Conservation (phyloP, 64 coral and sea anemone genomes). For the Montipora capricornis region DNA sequence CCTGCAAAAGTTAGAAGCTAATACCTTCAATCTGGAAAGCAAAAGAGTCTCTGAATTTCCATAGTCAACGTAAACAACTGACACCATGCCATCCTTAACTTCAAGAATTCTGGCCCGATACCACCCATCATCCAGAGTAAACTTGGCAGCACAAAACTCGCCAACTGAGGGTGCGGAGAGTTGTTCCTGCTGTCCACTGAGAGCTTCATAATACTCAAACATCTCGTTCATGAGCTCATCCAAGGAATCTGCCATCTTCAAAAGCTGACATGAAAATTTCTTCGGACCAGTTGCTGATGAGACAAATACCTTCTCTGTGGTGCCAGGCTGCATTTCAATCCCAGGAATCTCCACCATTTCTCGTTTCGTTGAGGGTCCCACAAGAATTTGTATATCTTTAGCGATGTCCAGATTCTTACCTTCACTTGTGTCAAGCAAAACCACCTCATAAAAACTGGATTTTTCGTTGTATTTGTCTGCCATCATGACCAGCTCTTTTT, state of each 20-base stretch:
- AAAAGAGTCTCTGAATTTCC: constrained; percentile 83
- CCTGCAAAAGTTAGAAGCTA: constrained; percentile 63
- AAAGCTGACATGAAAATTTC: constrained; percentile 87
- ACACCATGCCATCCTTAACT: constrained; percentile 28
- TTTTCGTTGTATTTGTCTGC: constrained; percentile 70
- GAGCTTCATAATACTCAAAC: constrained; percentile 60
- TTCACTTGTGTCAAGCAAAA: constrained; percentile 62
- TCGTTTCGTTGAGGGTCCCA: not conserved
- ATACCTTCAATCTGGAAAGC: constrained; percentile 56
- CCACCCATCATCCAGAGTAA: constrained; percentile 89
- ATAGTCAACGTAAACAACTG: constrained; percentile 92
- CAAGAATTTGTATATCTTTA: constrained; percentile 40
- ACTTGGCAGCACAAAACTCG: constrained; percentile 78
- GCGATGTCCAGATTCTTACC: constrained; percentile 80
- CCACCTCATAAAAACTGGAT: constrained; percentile 14
- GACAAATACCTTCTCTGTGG: constrained; percentile 62
- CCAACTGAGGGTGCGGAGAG: constrained; percentile 56
- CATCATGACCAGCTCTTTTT: constrained; percentile 86
- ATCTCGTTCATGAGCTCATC: constrained; percentile 86
- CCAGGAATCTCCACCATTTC: not conserved
- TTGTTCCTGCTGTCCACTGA: constrained; percentile 49
- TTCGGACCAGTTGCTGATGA: constrained; percentile 33
- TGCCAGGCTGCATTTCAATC: constrained; percentile 46
- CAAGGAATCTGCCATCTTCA: constrained; percentile 62
- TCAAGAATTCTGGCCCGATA: constrained; percentile 77